Percentiles rank a stretch among this genome's conserved stretches.
These are phyloP conservation scores for Parascotia fuliginaria DNA, from an alignment of 2,888 invertebrate genomes.

Conservation along the genomic window DNA sequence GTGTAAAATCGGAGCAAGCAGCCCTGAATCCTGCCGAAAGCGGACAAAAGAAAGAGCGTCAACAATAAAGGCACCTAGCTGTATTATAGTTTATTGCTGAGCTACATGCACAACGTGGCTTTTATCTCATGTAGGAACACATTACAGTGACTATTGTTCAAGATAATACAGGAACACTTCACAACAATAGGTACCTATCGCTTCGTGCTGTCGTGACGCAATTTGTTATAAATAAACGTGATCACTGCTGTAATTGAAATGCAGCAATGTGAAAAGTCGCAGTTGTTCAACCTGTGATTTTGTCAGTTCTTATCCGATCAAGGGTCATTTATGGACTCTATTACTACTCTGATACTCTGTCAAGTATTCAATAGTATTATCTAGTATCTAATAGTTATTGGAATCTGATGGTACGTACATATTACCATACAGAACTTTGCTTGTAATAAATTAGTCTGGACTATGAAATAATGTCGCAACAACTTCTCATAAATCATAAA, in stretches of 20 bases:
- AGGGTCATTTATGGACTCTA: no score
- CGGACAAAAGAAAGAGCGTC: conserved; percentile 33
- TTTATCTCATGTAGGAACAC: conserved; percentile 22
- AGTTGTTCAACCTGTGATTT: neutral
- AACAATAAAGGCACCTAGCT: conserved; percentile 24
- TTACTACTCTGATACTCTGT: no score
- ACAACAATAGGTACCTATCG: conserved; percentile 14
- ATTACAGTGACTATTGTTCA: conserved; percentile 14
- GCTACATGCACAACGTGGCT: conserved; percentile 28
- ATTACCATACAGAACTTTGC: no score
- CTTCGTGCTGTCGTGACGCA: conserved; percentile 39
- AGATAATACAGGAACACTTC: conserved; percentile 22
- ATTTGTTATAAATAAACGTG: conserved; percentile 33
- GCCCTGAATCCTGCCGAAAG: conserved; percentile 30
- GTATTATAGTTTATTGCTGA: neutral
- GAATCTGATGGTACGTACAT: no score
- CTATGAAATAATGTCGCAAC: conserved; percentile 2
- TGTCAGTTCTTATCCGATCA: no score
- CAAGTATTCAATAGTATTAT: no score
- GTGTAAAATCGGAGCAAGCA: conserved; percentile 4
- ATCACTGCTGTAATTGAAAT: conserved; percentile 22
- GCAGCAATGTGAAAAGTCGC: no score
- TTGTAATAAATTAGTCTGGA: neutral
- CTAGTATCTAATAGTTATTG: no score
- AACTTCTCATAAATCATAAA: conserved; percentile 14